phyloP scores from a whole-genome alignment of 2,113 vertebrate species.

The Eulemur macaco region DNA sequence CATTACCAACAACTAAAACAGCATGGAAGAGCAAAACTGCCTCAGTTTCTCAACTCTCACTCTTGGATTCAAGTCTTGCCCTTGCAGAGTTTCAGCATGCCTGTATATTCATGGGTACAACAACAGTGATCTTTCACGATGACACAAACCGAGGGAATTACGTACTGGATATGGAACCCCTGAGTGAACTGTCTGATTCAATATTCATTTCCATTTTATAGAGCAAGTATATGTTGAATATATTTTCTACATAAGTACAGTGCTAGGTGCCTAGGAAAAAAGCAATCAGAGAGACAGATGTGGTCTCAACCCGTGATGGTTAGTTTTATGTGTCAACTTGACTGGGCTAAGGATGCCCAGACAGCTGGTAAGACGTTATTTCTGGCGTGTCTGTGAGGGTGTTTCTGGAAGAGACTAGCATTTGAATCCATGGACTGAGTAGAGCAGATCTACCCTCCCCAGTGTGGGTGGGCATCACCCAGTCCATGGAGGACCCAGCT shows the following conservation, averaged over 20 bases:
- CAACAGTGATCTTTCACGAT: background rate
- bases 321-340: background rate
- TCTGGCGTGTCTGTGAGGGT: background rate
- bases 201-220: background rate
- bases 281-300: background rate
- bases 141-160: background rate
- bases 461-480: background rate
- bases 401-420: background rate
- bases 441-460: background rate
- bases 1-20: background rate
- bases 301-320: background rate
- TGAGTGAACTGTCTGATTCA: background rate
- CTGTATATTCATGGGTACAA: too few relatives aligned
- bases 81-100: background rate
- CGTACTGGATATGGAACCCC: background rate
- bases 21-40: too few relatives aligned
- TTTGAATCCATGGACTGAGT: background rate
- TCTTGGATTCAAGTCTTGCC: background rate
- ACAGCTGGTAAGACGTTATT: too few relatives aligned
- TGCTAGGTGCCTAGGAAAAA: background rate
- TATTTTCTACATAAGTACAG: background rate
- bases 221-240: background rate
- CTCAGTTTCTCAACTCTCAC: background rate
- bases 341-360: background rate
- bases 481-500: too few relatives aligned